Evolutionary conservation across 1,140 invertebrate genomes (phyloP), one percentile per base, ranked within the genome.

Genomic region (Pachyrhynchus sulphureomaculatus): DNA sequence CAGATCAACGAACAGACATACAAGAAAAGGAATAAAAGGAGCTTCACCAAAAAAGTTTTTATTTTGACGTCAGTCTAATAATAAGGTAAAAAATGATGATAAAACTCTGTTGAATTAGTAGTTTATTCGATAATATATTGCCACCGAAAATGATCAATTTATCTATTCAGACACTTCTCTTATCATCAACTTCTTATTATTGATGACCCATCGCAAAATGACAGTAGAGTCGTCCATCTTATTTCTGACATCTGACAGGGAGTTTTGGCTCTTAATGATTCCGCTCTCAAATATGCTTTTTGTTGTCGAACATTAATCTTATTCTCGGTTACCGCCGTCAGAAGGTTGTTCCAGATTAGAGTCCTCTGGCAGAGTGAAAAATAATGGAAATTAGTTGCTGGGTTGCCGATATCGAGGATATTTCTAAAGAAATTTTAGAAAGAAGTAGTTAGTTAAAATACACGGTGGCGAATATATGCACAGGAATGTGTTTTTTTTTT

Each of bases 291-390:
- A 54, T 54, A 54, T 54, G 52, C 52, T 54, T 54, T 54, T 54
- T 54, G 39, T 54, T 54, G 52, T 54, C 52, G 52, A 42, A 54
- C 52, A 54, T 54, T 54, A 54, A 54, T 54, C 52, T 54, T 54
- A 26, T 42, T 37, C 48, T 37, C 48, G n/a, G 32, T 29, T 13
- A 48, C 45, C 45, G 45, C 23, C 23, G 45, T 48, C 45, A 32
- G 45, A 23, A 32, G 29, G 29, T 52, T 52, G 48, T 52, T 52
- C 48, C 48, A 52, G 48, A 52, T 52, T 52, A 37, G 29, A 21
- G 24, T 26, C 3, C 24, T 3, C 8, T 8, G 24, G 24, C 3
- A 17, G 20, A 36, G 29, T 23, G 48, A 52, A 37, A 52, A 52
- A 52, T 48, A 48, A 48, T 48, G 45, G 45, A 48, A 23, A 48